Conservation (phyloP, 2,113 vertebrate species). For the Pseudopipra pipra region DNA sequence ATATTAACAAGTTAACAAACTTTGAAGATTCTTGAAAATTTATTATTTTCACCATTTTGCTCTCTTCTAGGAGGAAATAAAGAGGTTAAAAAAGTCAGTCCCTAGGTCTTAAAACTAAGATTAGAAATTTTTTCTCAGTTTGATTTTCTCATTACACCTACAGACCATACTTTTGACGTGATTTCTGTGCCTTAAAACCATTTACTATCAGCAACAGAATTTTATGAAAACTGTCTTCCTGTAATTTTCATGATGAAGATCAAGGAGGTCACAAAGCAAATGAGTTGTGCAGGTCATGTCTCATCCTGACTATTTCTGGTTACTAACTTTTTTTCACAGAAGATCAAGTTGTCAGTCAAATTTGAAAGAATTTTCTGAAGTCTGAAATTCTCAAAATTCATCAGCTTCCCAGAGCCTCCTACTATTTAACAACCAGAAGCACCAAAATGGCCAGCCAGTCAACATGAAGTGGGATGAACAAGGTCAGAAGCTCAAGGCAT, state of each 20-base stretch:
- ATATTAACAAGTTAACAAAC: conserved; percentile 18
- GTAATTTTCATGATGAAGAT: background rate
- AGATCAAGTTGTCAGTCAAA: background rate
- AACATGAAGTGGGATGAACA: background rate
- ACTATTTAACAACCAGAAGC: background rate
- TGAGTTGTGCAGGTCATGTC: background rate
- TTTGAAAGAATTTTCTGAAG: background rate
- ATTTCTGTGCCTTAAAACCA: background rate
- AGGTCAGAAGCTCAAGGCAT: background rate
- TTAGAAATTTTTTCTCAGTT: background rate
- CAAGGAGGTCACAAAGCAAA: background rate
- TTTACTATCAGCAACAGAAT: background rate
- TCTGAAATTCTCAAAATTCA: background rate
- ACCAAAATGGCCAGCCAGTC: background rate
- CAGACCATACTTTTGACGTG: background rate
- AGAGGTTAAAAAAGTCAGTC: background rate
- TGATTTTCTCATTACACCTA: background rate
- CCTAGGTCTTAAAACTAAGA: background rate
- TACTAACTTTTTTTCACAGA: background rate
- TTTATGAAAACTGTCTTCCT: background rate
- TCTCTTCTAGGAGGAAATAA: background rate
- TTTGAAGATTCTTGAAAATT: background rate
- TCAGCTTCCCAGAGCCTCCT: background rate
- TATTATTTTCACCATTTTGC: background rate
- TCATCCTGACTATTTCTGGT: background rate